Evolutionary conservation across 2,113 vertebrate species (phyloP).

Genomic region (Zingel zingel): DNA sequence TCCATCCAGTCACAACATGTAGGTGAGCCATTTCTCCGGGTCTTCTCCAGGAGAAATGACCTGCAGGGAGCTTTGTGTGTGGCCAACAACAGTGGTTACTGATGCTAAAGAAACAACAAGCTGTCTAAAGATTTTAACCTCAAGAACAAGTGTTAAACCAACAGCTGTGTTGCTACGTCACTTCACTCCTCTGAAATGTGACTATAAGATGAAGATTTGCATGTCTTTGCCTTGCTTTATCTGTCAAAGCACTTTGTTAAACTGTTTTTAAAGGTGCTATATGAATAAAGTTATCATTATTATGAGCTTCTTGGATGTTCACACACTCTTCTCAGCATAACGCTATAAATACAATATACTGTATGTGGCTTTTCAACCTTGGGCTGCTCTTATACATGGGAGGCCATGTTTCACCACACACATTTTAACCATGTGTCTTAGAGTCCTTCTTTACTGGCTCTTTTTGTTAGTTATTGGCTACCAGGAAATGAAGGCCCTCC

Average conservation of each 20-base stretch:
- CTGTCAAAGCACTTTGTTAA: no score
- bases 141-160: conserved; percentile 11
- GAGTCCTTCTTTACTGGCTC: conserved; percentile 59
- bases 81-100: conserved; percentile 57
- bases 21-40: conserved; percentile 46
- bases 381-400: conserved; percentile 25
- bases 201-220: neutral
- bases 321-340: neutral
- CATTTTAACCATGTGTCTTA: conserved; percentile 61
- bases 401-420: conserved; percentile 60
- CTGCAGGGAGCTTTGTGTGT: conserved; percentile 75
- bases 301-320: neutral
- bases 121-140: conserved; percentile 18
- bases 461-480: conserved; percentile 69
- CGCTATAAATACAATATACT: neutral
- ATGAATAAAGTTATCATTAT: no score
- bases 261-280: no score
- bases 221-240: no score
- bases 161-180: conserved; percentile 54
- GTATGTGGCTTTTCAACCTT: conserved; percentile 40
- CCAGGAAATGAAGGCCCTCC: conserved; percentile 71
- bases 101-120: conserved; percentile 55
- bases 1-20: conserved; percentile 63
- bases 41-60: conserved; percentile 41
- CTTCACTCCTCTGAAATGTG: conserved; percentile 6